These are phyloP conservation scores for Drosophila paulistorum DNA, from an alignment of 1,140 invertebrate species.

Conservation along the genomic window DNA sequence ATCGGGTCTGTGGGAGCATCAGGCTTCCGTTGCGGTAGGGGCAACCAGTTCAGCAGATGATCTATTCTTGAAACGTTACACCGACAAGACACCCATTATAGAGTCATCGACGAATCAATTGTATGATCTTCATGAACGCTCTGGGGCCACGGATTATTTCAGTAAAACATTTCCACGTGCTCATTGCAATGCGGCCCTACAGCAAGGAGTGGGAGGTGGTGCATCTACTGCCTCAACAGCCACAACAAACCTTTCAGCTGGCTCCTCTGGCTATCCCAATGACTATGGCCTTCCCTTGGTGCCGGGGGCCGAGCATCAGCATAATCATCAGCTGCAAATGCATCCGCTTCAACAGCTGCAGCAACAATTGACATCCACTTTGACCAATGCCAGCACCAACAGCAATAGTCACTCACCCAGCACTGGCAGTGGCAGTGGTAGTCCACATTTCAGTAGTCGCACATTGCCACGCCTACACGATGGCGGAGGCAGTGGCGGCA, in stretches of 20 bases:
- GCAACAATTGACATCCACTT: slow-evolving; percentile 66
- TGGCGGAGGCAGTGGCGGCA: slow-evolving; percentile 54
- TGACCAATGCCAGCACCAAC: slow-evolving; percentile 34
- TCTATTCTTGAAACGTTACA: slow-evolving; percentile 85
- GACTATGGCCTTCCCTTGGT: slow-evolving; percentile 91
- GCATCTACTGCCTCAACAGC: slow-evolving; percentile 70
- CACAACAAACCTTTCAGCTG: slow-evolving; percentile 68
- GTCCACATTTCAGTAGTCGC: slow-evolving; percentile 72
- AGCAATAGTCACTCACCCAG: slow-evolving; percentile 16
- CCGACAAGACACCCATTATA: slow-evolving; percentile 90
- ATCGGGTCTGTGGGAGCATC: slow-evolving; percentile 87
- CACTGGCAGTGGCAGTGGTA: slow-evolving; percentile 53
- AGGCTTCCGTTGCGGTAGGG: slow-evolving; percentile 23
- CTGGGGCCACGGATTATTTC: slow-evolving; percentile 83
- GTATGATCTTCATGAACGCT: slow-evolving; percentile 78
- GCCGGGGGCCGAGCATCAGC: slow-evolving; percentile 81
- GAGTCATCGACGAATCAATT: slow-evolving; percentile 71
- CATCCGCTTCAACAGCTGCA: slow-evolving; percentile 77
- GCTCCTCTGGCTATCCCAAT: slow-evolving; percentile 86
- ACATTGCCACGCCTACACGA: slow-evolving; percentile 74
- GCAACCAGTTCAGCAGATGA: slow-evolving; percentile 83
- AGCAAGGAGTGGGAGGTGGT: slow-evolving; percentile 30
- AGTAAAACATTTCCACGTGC: slow-evolving; percentile 85
- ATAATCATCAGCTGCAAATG: slow-evolving; percentile 77
- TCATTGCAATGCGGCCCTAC: slow-evolving; percentile 44